Conservation (phyloP, 2,113 vertebrate species). For the Bombycilla garrulus region DNA sequence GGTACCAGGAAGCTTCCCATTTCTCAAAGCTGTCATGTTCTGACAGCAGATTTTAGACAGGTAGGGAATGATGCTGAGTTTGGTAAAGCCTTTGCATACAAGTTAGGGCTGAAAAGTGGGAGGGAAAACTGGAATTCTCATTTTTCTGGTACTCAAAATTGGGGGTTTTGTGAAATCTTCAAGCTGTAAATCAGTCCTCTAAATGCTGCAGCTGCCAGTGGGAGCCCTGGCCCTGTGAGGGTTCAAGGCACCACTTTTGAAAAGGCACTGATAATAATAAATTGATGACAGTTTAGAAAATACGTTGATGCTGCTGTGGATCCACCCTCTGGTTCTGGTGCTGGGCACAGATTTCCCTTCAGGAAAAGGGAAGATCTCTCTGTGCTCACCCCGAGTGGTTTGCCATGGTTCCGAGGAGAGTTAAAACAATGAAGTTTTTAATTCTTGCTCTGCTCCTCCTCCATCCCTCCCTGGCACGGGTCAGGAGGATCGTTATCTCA, state of each 20-base stretch:
- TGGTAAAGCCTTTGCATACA: rapidly evolving
- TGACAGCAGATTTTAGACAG: neutral
- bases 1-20: neutral
- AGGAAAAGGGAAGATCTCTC: neutral
- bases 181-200: neutral
- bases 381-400: rapidly evolving
- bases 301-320: rapidly evolving
- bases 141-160: neutral
- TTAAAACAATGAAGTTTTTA: neutral
- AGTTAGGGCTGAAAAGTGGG: neutral
- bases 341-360: neutral
- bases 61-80: neutral
- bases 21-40: neutral
- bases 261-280: rapidly evolving
- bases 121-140: neutral
- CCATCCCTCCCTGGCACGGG: rapidly evolving
- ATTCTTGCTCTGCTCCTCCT: neutral
- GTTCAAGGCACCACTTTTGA: neutral
- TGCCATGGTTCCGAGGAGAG: neutral
- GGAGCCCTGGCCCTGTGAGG: rapidly evolving
- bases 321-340: neutral
- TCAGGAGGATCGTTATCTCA: neutral
- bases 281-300: neutral
- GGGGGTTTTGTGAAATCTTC: neutral
- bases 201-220: rapidly evolving